Evolutionary conservation across 2,113 vertebrate genomes (phyloP), one percentile per base, ranked within the genome.

Genomic region (Callipepla squamata): DNA sequence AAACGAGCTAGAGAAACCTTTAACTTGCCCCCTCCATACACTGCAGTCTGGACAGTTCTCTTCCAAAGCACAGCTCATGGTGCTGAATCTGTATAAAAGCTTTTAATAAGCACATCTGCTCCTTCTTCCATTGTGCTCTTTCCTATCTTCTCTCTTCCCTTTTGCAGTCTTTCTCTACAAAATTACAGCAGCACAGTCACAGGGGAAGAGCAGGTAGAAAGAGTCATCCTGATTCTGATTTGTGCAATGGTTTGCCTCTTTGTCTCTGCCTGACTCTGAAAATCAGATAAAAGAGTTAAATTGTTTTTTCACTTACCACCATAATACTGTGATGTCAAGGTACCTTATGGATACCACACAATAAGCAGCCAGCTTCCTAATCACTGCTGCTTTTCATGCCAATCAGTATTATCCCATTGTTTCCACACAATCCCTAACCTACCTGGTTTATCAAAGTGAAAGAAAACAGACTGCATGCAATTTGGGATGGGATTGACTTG

Each of bases 361-460:
- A 94, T 42, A 76, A 45, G 70, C 55, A 91, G 58, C 63, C 85
- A 82, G 50, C 81, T 92, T 79, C 9, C 0, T 38, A 93, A 93
- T 91, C 80, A 47, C 78, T 76, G 70, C 77, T 79, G 58, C 59
- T 96, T 89, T 94, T 87, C 78, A 74, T 74, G 87, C 76, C 92
- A 94, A 82, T 92, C 92, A 94, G 81, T 47, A 95, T 95, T 94
- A 96, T 85, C 79, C 93, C 57, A 92, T 91, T 95, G 72, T 94
- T 96, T 91, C 63, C 68, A 80, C 22, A 40, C 1, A 6, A 76
- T 91, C 85, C 63, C 85, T 89, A 50, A 94, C 91, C 78, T 74
- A 79, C 89, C 47, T 83, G 75, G 20, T 91, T 96, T 94, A 93
- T 93, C 78, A 89, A 77, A 89, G 79, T 25, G 55, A 93, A 87